Percentiles rank a stretch among this genome's conserved stretches.
Conservation (phyloP, 2,797 vertebrate species). For the Acrossocheilus fasciatus region DNA sequence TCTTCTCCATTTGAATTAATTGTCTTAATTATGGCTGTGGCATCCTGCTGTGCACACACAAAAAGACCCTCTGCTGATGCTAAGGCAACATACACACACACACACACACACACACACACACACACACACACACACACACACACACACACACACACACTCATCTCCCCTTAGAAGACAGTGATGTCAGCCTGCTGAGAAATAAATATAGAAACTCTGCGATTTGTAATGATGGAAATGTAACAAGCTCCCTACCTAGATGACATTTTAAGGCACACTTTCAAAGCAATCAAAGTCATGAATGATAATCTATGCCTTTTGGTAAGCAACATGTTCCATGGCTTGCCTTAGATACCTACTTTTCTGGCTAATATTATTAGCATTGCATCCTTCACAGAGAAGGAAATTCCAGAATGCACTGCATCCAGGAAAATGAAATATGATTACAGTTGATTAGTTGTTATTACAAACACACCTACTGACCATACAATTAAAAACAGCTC, state of each 20-base stretch:
- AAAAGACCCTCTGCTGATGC: constrained; percentile 44
- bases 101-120: not conserved
- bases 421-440: not conserved
- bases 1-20: constrained; percentile 66
- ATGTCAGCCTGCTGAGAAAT: constrained; percentile 3
- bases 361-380: not conserved
- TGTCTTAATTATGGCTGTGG: constrained; percentile 67
- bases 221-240: not conserved
- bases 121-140: not conserved
- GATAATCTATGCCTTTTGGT: not conserved
- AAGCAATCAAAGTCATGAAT: not conserved
- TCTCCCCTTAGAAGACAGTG: constrained; percentile 1
- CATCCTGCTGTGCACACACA: constrained; percentile 60
- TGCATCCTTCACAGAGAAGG: not conserved
- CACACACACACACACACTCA: not conserved
- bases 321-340: not conserved
- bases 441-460: not conserved
- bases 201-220: not conserved
- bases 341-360: not conserved
- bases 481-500: not conserved
- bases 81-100: not conserved
- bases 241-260: not conserved
- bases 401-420: not conserved
- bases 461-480: not conserved
- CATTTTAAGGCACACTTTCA: not conserved